These are phyloP conservation scores for Marronus borbonicus DNA, from an alignment of 2,888 invertebrate genomes.

Conservation along the genomic window DNA sequence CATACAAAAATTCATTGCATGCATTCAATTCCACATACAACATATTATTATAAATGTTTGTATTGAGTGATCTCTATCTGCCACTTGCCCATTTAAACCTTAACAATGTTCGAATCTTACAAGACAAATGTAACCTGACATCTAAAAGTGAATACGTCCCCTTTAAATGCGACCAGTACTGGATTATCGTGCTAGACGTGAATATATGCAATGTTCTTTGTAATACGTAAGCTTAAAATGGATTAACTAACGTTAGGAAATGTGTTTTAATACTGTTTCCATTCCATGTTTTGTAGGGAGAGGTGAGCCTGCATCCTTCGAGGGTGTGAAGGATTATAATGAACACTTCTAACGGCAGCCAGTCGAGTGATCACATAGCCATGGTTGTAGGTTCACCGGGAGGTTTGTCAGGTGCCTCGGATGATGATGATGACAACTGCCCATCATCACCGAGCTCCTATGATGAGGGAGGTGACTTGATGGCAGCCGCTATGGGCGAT, in stretches of 20 bases:
- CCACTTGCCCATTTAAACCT: neutral
- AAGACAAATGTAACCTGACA: conserved; percentile 28
- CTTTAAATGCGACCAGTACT: conserved; percentile 10
- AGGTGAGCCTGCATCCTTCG: conserved; percentile 64
- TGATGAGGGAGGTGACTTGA: conserved; percentile 87
- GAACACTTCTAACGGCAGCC: conserved; percentile 68
- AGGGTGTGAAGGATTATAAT: conserved; percentile 68
- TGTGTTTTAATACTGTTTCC: conserved; percentile 20
- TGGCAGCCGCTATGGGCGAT: conserved; percentile 89
- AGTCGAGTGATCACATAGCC: conserved; percentile 75
- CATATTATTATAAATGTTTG: conserved; percentile 46
- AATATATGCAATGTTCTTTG: conserved; percentile 50
- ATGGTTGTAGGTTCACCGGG: conserved; percentile 74
- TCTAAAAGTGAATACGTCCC: conserved; percentile 3
- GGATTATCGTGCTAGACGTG: conserved; percentile 31
- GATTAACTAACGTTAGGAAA: neutral
- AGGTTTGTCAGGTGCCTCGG: conserved; percentile 73
- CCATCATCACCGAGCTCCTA: conserved; percentile 87
- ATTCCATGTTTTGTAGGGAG: conserved; percentile 54
- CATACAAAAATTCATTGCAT: conserved; percentile 49
- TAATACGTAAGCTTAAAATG: conserved; percentile 49
- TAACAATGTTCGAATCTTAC: conserved; percentile 11
- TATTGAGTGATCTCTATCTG: conserved; percentile 31
- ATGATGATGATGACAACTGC: conserved; percentile 88
- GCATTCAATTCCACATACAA: conserved; percentile 28